Percentiles rank a stretch among this genome's conserved stretches.
These are phyloP conservation scores for Ophion ellenae DNA, from an alignment of 2,888 invertebrate species.

Conservation along the genomic window DNA sequence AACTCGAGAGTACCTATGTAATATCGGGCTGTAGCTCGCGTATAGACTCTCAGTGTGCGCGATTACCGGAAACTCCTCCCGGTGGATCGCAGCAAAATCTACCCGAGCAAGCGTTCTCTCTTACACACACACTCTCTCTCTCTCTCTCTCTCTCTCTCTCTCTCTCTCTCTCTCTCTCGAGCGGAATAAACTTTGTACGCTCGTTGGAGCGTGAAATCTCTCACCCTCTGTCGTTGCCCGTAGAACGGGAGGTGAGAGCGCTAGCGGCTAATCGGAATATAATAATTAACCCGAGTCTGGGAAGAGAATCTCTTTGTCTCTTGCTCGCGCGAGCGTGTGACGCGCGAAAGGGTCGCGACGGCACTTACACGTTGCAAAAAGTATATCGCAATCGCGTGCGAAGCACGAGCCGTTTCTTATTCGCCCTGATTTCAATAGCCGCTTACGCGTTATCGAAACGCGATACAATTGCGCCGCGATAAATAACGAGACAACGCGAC, in stretches of 20 bases:
- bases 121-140: background rate
- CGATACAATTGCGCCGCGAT: background rate
- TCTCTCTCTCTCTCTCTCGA: constrained; percentile 9
- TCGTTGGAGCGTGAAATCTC: constrained; percentile 37
- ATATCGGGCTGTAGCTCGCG: no score
- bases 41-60: background rate
- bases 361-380: no score
- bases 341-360: no score
- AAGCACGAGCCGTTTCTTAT: no score
- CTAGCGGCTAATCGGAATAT: background rate
- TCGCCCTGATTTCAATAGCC: no score
- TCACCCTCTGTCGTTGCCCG: background rate
- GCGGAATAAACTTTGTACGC: constrained; percentile 25
- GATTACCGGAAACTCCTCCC: constrained; percentile 3
- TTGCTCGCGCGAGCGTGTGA: background rate
- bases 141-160: constrained; percentile 11
- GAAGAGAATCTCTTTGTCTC: constrained; percentile 4
- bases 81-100: constrained; percentile 5
- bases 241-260: background rate
- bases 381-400: no score
- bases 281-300: no score
- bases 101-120: constrained; percentile 17
- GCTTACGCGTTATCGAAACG: no score
- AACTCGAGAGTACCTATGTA: no score
- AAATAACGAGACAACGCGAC: background rate